These are phyloP conservation scores for Bos indicus DNA, from an alignment of 2,113 vertebrate genomes.

Conservation along the genomic window DNA sequence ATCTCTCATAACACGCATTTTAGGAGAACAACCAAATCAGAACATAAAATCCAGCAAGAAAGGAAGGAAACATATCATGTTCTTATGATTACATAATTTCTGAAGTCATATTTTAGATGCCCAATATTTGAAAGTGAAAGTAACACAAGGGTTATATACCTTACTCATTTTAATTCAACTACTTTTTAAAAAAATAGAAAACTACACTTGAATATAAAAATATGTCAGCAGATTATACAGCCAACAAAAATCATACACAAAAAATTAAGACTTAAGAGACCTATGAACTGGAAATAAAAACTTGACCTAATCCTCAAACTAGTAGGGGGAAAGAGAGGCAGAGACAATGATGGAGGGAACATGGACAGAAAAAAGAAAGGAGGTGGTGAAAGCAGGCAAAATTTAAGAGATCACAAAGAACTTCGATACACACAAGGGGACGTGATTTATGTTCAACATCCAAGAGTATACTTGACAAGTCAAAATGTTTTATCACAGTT, in stretches of 20 bases:
- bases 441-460: slow-evolving; percentile 71
- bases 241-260: slow-evolving; percentile 75
- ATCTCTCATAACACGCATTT: slow-evolving; percentile 79
- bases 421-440: slow-evolving; percentile 60
- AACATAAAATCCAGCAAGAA: slow-evolving; percentile 79
- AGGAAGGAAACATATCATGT: slow-evolving; percentile 78
- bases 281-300: slow-evolving; percentile 69
- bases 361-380: not conserved
- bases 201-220: slow-evolving; percentile 87
- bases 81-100: slow-evolving; percentile 74
- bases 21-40: slow-evolving; percentile 76
- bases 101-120: slow-evolving; percentile 74
- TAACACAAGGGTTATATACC: slow-evolving; percentile 77
- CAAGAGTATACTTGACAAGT: slow-evolving; percentile 72
- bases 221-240: slow-evolving; percentile 89
- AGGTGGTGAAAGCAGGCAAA: not conserved
- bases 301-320: slow-evolving; percentile 63
- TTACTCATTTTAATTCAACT: slow-evolving; percentile 69
- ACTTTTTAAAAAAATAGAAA: slow-evolving; percentile 80
- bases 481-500: slow-evolving; percentile 81
- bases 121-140: slow-evolving; percentile 76
- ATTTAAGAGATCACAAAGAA: slow-evolving; percentile 34
- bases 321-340: not conserved
- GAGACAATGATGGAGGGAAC: not conserved
- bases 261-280: slow-evolving; percentile 72